Percentiles rank a stretch among this genome's conserved stretches.
phyloP scores from a whole-genome alignment of 2,797 vertebrate species.

The Semotilus atromaculatus region DNA sequence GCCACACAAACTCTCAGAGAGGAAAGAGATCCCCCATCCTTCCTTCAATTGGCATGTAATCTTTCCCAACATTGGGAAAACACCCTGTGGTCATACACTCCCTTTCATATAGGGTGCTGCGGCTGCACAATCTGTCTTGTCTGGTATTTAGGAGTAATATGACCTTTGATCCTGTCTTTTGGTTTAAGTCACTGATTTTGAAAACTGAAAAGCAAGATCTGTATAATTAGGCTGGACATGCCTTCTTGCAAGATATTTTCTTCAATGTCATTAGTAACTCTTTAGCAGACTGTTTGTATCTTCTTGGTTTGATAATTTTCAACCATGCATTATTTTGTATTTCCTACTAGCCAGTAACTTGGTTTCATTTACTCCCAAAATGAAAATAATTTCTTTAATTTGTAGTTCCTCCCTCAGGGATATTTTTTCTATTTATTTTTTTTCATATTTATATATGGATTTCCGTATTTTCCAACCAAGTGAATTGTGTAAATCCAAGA shows the following conservation, averaged over 20 bases:
- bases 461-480: too few species aligned
- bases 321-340: background rate
- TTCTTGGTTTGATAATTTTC: background rate
- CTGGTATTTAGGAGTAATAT: conserved; percentile 16
- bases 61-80: conserved; percentile 22
- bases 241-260: background rate
- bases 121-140: background rate
- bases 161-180: conserved; percentile 17
- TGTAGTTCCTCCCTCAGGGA: background rate
- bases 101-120: conserved; percentile 15
- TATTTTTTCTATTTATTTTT: too few species aligned
- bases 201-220: background rate
- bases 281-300: background rate
- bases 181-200: background rate
- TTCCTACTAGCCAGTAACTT: background rate
- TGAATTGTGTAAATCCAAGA: too few species aligned
- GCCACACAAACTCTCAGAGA: conserved; percentile 21
- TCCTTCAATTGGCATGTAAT: conserved; percentile 33
- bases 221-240: background rate
- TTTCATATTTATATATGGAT: too few species aligned
- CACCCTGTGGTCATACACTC: conserved; percentile 49
- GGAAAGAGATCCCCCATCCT: conserved; percentile 41
- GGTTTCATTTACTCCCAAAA: background rate
- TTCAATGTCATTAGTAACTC: background rate
- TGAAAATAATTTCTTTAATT: background rate